A percentile compares a stretch with the other conserved stretches of the same genome.
Evolutionary conservation across 1,140 invertebrate genomes (phyloP).

Genomic region (Diabrotica undecimpunctata): DNA sequence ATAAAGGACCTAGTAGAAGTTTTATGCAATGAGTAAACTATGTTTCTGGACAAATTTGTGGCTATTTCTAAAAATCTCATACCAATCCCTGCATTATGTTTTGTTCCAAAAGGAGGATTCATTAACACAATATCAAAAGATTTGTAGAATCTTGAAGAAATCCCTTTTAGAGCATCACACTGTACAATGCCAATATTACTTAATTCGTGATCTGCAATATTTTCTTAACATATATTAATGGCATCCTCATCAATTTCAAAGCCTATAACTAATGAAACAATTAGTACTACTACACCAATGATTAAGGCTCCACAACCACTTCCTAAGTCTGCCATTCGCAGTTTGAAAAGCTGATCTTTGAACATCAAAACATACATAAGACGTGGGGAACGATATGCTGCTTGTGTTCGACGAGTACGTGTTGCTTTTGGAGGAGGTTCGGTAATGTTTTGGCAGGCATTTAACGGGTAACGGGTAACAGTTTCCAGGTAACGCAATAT

Average conservation of each 20-base stretch:
- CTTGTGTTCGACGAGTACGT: too few species aligned
- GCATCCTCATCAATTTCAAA: constrained; percentile 89
- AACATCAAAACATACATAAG: too few species aligned
- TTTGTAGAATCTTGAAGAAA: constrained; percentile 56
- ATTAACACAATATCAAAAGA: constrained; percentile 92
- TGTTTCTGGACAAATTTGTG: constrained; percentile 61
- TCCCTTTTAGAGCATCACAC: constrained; percentile 55
- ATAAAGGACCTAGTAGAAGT: constrained; percentile 81
- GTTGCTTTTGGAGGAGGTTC: too few species aligned
- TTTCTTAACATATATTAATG: constrained; percentile 63
- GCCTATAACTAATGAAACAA: constrained; percentile 67
- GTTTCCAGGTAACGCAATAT: too few species aligned
- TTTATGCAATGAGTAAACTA: constrained; percentile 93
- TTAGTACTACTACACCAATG: constrained; percentile 74
- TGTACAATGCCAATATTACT: constrained; percentile 71
- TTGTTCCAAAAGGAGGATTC: constrained; percentile 99
- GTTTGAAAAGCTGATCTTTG: too few species aligned
- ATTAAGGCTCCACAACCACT: constrained; percentile 86
- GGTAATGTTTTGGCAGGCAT: too few species aligned
- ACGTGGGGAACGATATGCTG: too few species aligned
- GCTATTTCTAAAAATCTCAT: constrained; percentile 82
- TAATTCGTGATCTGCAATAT: constrained; percentile 71
- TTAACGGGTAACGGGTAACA: too few species aligned
- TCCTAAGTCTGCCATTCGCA: constrained; percentile 91
- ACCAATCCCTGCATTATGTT: constrained; percentile 85